phyloP scores from a whole-genome alignment of 2,113 vertebrate species.

The Sialia sialis region DNA sequence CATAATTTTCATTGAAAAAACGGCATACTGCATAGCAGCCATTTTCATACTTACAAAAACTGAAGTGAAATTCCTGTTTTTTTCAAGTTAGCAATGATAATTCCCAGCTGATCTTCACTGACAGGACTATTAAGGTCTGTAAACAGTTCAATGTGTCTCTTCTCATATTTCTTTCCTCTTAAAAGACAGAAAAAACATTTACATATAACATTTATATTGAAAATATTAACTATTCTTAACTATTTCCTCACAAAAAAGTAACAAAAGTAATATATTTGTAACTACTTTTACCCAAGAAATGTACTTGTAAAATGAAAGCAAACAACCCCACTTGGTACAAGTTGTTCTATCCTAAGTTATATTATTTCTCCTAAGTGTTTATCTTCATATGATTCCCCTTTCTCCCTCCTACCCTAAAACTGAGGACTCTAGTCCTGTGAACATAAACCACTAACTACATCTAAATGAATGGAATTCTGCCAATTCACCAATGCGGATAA shows the following conservation, averaged over 20 bases:
- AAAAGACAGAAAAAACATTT: slow-evolving; percentile 8
- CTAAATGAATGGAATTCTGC: background rate
- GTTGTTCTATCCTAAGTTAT: background rate
- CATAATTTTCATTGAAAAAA: background rate
- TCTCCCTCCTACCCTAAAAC: background rate
- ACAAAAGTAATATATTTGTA: background rate
- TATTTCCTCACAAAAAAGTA: background rate
- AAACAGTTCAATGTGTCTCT: slow-evolving; percentile 84
- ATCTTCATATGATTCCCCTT: background rate
- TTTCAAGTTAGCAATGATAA: slow-evolving; percentile 87
- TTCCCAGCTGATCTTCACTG: slow-evolving; percentile 83
- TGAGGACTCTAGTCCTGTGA: background rate
- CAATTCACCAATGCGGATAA: background rate
- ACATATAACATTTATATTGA: background rate
- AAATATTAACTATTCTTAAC: background rate
- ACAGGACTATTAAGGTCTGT: slow-evolving; percentile 84
- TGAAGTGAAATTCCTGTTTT: slow-evolving; percentile 84
- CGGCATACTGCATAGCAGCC: background rate
- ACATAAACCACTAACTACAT: background rate
- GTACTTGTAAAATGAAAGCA: background rate
- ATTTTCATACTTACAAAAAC: slow-evolving; percentile 85
- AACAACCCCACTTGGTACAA: background rate
- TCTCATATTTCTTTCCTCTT: slow-evolving; percentile 88
- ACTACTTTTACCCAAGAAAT: background rate
- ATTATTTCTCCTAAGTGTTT: background rate